These are phyloP conservation scores for Metellina segmentata DNA, from an alignment of 2,888 invertebrate species.

Conservation along the genomic window DNA sequence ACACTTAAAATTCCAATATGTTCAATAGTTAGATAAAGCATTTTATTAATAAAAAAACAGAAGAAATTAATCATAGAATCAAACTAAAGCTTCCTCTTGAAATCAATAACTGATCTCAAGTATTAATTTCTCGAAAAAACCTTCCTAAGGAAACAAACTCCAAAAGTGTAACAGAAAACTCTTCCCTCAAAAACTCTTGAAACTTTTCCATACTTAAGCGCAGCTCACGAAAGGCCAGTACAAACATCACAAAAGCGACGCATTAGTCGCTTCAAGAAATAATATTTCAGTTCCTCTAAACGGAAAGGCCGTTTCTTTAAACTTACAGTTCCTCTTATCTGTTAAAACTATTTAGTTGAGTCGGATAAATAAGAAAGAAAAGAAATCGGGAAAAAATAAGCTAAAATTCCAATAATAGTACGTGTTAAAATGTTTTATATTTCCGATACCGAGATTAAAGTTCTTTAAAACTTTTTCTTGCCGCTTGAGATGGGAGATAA, in stretches of 20 bases:
- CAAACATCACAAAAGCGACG: conserved; percentile 18
- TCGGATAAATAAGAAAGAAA: conserved; percentile 15
- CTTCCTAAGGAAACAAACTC: background rate
- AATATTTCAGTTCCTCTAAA: conserved; percentile 36
- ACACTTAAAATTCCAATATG: too few species aligned
- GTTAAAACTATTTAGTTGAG: conserved; percentile 46
- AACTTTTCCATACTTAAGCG: background rate
- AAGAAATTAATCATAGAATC: too few species aligned
- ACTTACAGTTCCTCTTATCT: conserved; percentile 15
- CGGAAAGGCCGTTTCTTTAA: conserved; percentile 29
- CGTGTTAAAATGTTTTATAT: conserved; percentile 59
- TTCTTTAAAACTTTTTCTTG: conserved; percentile 41
- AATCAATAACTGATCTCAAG: background rate
- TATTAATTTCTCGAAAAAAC: background rate
- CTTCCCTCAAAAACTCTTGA: background rate
- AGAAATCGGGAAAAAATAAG: background rate
- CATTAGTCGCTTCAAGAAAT: conserved; percentile 24
- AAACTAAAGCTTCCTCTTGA: background rate
- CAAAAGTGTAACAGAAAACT: background rate
- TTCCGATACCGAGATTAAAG: conserved; percentile 60
- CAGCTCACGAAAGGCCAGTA: background rate
- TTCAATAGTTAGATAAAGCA: too few species aligned
- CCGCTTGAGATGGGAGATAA: background rate
- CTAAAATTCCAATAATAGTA: conserved; percentile 36
- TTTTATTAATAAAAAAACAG: too few species aligned